Conservation (phyloP, 1,140 invertebrate genomes). For the Steinernema feltiae region DNA sequence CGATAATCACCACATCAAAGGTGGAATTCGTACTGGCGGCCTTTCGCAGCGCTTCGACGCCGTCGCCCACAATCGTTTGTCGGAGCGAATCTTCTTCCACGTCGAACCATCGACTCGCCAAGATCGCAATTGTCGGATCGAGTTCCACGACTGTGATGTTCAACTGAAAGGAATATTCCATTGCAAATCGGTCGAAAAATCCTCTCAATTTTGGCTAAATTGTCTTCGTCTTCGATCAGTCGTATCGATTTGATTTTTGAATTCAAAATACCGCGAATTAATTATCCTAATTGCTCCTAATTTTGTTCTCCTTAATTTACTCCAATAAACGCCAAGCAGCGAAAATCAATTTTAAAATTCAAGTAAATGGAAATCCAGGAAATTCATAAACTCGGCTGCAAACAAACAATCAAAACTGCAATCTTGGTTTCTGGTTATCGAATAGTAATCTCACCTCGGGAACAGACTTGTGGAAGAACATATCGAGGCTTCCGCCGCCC, state of each 20-base stretch:
- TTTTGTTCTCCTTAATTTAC: no score
- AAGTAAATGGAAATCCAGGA: no score
- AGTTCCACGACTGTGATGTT: conserved; percentile 23
- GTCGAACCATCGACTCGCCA: conserved; percentile 17
- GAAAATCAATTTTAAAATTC: no score
- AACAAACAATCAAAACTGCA: no score
- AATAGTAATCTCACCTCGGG: conserved; percentile 7
- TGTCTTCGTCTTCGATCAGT: no score
- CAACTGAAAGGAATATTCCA: background rate
- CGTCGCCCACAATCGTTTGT: background rate
- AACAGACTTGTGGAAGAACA: background rate
- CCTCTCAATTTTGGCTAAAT: no score
- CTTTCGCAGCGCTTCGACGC: background rate
- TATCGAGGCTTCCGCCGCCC: conserved; percentile 22
- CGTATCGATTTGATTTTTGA: no score
- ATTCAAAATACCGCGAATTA: no score
- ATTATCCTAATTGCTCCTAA: no score
- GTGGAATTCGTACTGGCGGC: background rate
- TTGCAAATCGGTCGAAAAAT: background rate
- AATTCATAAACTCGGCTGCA: no score
- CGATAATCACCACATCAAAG: conserved; percentile 9
- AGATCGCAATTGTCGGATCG: background rate
- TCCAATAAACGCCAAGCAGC: no score
- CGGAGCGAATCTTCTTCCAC: background rate
- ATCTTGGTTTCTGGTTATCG: no score